Conservation (phyloP, 1,140 invertebrate genomes). For the Adoxophyes honmai region DNA sequence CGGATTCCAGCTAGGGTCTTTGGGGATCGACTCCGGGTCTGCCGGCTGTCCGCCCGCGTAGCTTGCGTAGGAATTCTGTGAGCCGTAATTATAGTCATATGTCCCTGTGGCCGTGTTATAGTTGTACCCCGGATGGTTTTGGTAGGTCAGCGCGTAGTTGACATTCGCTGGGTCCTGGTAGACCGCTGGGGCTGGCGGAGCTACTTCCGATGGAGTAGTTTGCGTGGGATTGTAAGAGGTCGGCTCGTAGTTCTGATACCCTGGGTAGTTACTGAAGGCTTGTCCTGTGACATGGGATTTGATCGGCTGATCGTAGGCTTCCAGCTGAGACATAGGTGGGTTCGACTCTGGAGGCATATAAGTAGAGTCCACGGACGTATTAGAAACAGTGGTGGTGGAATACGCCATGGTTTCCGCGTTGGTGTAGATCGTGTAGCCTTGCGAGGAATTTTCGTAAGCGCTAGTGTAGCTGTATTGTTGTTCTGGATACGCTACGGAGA, state of each 20-base stretch:
- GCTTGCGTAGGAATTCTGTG: conserved; percentile 59
- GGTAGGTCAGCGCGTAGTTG: conserved; percentile 59
- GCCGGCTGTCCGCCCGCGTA: conserved; percentile 34
- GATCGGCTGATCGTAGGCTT: conserved; percentile 60
- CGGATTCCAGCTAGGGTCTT: conserved; percentile 43
- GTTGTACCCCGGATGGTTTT: conserved; percentile 77
- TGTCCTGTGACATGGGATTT: conserved; percentile 70
- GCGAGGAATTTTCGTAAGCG: conserved; percentile 34
- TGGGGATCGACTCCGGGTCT: conserved; percentile 28
- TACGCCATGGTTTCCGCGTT: conserved; percentile 38
- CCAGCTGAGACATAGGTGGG: conserved; percentile 44
- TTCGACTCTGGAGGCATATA: conserved; percentile 26
- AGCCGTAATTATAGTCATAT: conserved; percentile 78
- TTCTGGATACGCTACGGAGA: conserved; percentile 17
- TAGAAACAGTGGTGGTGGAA: conserved; percentile 32
- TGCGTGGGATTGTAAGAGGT: neutral
- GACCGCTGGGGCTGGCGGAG: conserved; percentile 25
- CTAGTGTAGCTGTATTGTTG: conserved; percentile 40
- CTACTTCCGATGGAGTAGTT: neutral
- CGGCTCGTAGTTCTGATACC: neutral
- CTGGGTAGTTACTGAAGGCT: conserved; percentile 28
- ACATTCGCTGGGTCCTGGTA: conserved; percentile 37
- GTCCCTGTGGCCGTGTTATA: conserved; percentile 67
- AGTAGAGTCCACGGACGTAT: conserved; percentile 18
- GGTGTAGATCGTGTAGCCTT: conserved; percentile 43